Conservation (phyloP, 2,888 invertebrate species). For the Allolobophora icterica region DNA sequence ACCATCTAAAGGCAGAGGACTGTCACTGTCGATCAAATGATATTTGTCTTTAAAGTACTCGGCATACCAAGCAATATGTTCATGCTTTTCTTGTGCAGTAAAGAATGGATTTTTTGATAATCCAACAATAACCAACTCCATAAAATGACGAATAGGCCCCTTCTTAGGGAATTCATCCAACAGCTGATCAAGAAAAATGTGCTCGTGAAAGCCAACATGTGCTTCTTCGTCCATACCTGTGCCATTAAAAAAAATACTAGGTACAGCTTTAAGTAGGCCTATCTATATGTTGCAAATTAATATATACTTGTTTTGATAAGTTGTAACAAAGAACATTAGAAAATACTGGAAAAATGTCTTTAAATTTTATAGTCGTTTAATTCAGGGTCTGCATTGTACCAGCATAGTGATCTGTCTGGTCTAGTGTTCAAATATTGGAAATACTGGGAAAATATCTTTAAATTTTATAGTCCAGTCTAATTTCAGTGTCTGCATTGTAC, state of each 20-base stretch:
- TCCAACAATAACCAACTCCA: conserved; percentile 93
- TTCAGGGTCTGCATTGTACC: too few relatives aligned
- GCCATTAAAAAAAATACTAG: not conserved
- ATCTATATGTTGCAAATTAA: not conserved
- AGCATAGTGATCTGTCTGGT: too few relatives aligned
- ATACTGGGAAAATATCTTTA: too few relatives aligned
- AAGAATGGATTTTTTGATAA: conserved; percentile 92
- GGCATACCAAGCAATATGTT: conserved; percentile 88
- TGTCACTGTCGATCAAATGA: conserved; percentile 12
- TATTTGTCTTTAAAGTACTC: conserved; percentile 83
- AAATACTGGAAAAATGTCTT: too few relatives aligned
- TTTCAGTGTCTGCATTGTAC: too few relatives aligned
- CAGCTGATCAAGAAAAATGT: conserved; percentile 87
- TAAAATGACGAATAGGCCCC: conserved; percentile 92
- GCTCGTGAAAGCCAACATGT: conserved; percentile 84
- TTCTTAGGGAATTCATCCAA: conserved; percentile 83
- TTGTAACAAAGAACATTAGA: too few relatives aligned
- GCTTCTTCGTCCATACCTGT: conserved; percentile 66
- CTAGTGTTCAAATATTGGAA: too few relatives aligned
- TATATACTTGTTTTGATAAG: not conserved
- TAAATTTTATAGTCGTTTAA: too few relatives aligned
- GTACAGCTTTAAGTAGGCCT: not conserved
- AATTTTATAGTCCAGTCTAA: too few relatives aligned
- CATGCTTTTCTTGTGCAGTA: conserved; percentile 83
- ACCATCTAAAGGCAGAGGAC: not conserved